Conservation (phyloP, 2,113 vertebrate species). For the Reinhardtius hippoglossoides region DNA sequence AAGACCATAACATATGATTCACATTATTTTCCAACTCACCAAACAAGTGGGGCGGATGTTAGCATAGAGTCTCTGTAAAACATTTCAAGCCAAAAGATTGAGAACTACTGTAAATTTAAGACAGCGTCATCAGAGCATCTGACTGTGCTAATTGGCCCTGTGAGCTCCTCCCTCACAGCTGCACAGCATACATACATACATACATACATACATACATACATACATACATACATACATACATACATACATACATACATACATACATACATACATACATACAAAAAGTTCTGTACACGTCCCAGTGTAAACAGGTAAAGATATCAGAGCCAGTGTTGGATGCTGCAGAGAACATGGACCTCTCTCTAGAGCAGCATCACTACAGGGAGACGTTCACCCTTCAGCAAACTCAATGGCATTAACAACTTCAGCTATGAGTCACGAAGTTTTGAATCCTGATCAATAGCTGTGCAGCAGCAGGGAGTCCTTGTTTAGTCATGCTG, state of each 20-base stretch:
- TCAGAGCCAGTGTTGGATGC: background rate
- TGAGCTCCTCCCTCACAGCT: background rate
- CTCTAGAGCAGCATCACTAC: conserved; percentile 4
- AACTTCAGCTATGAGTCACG: conserved; percentile 8
- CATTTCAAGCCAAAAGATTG: background rate
- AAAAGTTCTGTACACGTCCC: background rate
- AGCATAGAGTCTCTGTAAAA: background rate
- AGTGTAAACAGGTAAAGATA: conserved; percentile 7
- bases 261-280: background rate
- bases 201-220: background rate
- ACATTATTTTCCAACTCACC: too few relatives aligned
- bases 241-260: too few relatives aligned
- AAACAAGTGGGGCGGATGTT: too few relatives aligned
- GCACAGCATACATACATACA: background rate
- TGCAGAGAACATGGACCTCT: background rate
- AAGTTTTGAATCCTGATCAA: background rate
- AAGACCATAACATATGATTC: too few relatives aligned
- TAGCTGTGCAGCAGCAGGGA: background rate
- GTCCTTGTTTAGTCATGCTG: background rate
- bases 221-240: too few relatives aligned
- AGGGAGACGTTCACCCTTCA: background rate
- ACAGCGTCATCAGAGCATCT: background rate
- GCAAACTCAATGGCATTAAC: background rate
- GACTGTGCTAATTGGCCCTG: background rate
- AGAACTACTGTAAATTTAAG: background rate